These are phyloP conservation scores for Drosophila subsilvestris DNA, from an alignment of 2,888 invertebrate species.

Conservation along the genomic window DNA sequence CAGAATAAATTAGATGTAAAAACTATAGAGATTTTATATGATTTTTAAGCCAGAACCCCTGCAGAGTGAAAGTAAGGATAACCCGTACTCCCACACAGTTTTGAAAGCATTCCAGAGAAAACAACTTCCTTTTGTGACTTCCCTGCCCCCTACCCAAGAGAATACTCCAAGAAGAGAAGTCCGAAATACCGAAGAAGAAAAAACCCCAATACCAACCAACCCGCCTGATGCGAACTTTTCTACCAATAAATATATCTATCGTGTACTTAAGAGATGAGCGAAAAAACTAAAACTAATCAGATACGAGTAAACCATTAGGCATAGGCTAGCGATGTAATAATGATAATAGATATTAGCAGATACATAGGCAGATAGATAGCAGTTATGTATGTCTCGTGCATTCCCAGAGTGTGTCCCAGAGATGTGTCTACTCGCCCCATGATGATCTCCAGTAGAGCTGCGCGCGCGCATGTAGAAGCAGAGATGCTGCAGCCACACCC, in stretches of 20 bases:
- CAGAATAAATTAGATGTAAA: background rate
- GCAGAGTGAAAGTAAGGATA: background rate
- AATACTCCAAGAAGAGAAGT: conserved; percentile 2
- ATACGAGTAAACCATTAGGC: conserved; percentile 2
- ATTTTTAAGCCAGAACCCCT: background rate
- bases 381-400: conserved; percentile 17
- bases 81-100: background rate
- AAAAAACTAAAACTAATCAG: conserved; percentile 14
- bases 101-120: background rate
- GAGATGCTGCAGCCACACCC: background rate
- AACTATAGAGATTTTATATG: background rate
- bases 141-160: background rate
- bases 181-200: background rate
- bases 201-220: conserved; percentile 55
- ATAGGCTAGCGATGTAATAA: conserved; percentile 36
- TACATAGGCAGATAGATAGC: conserved; percentile 13
- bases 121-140: conserved; percentile 2
- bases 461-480: conserved; percentile 18
- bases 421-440: conserved; percentile 25
- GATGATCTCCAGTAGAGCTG: conserved; percentile 40
- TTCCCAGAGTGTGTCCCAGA: conserved; percentile 21
- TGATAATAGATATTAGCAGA: conserved; percentile 10
- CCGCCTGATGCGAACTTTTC: conserved; percentile 65
- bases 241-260: conserved; percentile 19
- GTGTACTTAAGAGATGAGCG: conserved; percentile 36